Base-by-base conservation (phyloP, 2,113 vertebrate genomes). In the Fulica atra region DNA sequence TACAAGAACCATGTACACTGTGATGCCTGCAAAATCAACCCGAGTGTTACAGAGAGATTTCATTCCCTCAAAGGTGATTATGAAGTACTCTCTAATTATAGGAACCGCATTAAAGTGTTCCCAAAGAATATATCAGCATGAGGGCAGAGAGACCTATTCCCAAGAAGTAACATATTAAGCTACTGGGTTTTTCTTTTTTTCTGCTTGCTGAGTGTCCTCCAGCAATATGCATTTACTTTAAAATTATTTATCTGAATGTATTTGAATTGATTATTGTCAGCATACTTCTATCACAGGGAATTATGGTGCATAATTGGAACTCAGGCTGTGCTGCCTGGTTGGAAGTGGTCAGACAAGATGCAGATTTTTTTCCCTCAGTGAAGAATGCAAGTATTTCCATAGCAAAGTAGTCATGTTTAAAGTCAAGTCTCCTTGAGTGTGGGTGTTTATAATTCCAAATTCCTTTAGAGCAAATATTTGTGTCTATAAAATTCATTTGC, bases 331-430 rank as follows among this genome's bases (percentile, higher is more conserved):
- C 50, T 86, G 71, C 56, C 72, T 73, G 61, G 28, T 70, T 83
- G 81, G 88, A 88, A 93, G 46, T 1, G 0, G 66, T 69, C 86
- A 77, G 80, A 88, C 70, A 81, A 95, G 50, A 92, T 86, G 70
- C 66, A 85, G 53, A 92, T 95, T 93, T 94, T 88, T 91, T 86
- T 94, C 77, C 80, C 65, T 9, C 24, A 73, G 38, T 94, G 83
- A 77, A 88, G 82, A 93, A 96, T 81, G 69, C 50, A 94, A 97
- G 76, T n/a, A 94, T 90, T 96, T 94, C 91, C 94, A 93, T 71
- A 63, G 88, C 77, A 91, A 94, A 96, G 29, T 35, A 38, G 57
- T 92, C n/a, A 59, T 89, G 77, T 92, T 96, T 92, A 89, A 96
- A 96, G 77, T 68, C 7, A 89, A 86, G 28, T 86, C 80, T 94